Conservation (phyloP, 2,888 invertebrate species). For the Teleogryllus oceanicus region DNA sequence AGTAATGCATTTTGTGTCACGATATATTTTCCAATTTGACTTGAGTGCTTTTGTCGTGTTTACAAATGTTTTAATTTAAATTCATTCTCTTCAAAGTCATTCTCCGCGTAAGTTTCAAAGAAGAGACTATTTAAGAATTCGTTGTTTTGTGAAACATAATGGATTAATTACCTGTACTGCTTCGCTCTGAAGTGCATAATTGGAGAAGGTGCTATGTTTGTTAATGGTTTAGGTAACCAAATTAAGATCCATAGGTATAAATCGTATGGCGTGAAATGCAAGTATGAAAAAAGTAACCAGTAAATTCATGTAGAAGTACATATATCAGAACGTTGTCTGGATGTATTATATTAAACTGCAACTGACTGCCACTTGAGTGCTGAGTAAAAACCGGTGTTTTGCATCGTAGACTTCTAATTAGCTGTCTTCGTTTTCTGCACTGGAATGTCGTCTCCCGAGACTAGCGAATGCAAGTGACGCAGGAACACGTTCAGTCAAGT, state of each 20-base stretch:
- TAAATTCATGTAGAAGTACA: conserved; percentile 1
- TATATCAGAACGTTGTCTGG: not conserved
- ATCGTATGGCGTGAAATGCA: not conserved
- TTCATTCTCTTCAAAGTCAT: not conserved
- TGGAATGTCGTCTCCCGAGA: too few species aligned
- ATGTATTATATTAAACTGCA: not conserved
- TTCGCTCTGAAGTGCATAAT: not conserved
- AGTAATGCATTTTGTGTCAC: conserved; percentile 18
- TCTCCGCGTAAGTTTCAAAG: not conserved
- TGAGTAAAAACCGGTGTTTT: not conserved
- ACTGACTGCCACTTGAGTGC: not conserved
- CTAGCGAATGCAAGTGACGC: too few species aligned
- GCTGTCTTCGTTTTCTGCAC: not conserved
- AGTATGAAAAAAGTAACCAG: not conserved
- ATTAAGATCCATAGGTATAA: not conserved
- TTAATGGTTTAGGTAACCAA: conserved; percentile 1
- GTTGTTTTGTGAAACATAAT: not conserved
- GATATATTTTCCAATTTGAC: not conserved
- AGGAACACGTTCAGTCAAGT: too few species aligned
- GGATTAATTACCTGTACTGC: not conserved
- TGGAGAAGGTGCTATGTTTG: conserved; percentile 18
- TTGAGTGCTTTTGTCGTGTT: conserved; percentile 18
- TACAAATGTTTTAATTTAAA: conserved; percentile 18
- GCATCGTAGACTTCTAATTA: not conserved
- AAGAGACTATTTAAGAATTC: conserved; percentile 4